A percentile compares a stretch with the other conserved stretches of the same genome.
These are phyloP conservation scores for Malachius bipustulatus DNA, from an alignment of 2,888 invertebrate genomes.

Conservation along the genomic window DNA sequence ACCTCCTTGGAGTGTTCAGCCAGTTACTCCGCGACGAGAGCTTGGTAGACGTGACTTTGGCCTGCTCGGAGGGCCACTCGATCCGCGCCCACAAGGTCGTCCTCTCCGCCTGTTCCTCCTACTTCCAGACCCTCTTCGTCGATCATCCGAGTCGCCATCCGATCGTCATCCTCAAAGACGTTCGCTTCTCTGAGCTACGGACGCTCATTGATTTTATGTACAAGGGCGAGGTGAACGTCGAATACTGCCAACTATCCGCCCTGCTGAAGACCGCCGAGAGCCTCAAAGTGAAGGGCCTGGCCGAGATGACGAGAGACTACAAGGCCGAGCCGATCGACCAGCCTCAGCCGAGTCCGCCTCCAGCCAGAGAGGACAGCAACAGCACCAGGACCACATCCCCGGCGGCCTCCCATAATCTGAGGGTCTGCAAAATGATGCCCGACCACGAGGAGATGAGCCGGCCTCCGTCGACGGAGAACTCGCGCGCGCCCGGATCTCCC, in stretches of 20 bases:
- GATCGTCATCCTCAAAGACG: constrained; percentile 91
- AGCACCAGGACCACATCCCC: constrained; percentile 15
- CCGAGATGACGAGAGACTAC: constrained; percentile 66
- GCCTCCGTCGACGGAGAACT: constrained; percentile 26
- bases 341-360: constrained; percentile 19
- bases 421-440: constrained; percentile 17
- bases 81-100: constrained; percentile 91
- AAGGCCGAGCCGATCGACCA: constrained; percentile 35
- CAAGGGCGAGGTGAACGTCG: constrained; percentile 90
- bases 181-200: constrained; percentile 78
- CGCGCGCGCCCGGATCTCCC: constrained; percentile 18
- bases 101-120: constrained; percentile 89
- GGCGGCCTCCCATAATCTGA: constrained; percentile 20
- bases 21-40: constrained; percentile 92
- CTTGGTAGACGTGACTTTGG: constrained; percentile 91
- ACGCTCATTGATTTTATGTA: constrained; percentile 94
- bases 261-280: constrained; percentile 86
- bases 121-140: constrained; percentile 87
- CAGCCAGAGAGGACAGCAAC: constrained; percentile 16
- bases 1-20: constrained; percentile 94
- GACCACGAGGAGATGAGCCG: constrained; percentile 19
- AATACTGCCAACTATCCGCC: constrained; percentile 84
- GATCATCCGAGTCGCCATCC: constrained; percentile 83
- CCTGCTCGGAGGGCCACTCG: constrained; percentile 90
- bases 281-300: constrained; percentile 83